Evolutionary conservation across 2,888 invertebrate genomes (phyloP).

Genomic region (Dorcus hopei): DNA sequence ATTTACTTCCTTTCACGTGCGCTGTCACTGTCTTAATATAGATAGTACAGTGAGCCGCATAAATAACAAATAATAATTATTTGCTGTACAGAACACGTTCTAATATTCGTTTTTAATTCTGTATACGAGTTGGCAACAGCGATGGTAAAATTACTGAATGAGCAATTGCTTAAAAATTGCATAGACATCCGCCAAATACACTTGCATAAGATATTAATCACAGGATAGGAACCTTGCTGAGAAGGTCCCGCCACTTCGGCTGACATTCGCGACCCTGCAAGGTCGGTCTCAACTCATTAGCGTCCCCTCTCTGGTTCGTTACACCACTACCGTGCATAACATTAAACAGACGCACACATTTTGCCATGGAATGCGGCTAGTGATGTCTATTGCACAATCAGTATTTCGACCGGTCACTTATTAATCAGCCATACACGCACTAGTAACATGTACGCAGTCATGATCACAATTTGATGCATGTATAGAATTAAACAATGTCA

Average conservation of each 20-base stretch:
- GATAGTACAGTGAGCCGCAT: too few species aligned
- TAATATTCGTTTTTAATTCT: too few species aligned
- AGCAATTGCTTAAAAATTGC: slow-evolving; percentile 1
- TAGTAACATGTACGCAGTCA: too few species aligned
- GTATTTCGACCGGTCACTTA: slow-evolving; percentile 26
- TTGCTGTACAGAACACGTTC: too few species aligned
- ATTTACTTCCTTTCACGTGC: too few species aligned
- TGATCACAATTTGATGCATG: too few species aligned
- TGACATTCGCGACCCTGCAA: slow-evolving; percentile 56
- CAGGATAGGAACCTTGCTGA: slow-evolving; percentile 43
- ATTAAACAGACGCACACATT: slow-evolving; percentile 44
- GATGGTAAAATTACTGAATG: too few species aligned
- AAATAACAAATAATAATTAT: too few species aligned
- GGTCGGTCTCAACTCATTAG: slow-evolving; percentile 47
- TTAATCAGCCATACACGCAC: too few species aligned
- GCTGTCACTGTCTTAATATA: too few species aligned
- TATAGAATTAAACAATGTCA: too few species aligned
- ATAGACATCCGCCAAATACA: slow-evolving; percentile 31
- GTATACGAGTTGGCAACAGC: too few species aligned
- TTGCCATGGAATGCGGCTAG: slow-evolving; percentile 54
- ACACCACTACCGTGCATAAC: slow-evolving; percentile 15
- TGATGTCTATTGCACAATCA: slow-evolving; percentile 49
- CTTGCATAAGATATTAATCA: slow-evolving; percentile 46
- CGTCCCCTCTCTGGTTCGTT: slow-evolving; percentile 39
- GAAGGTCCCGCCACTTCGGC: slow-evolving; percentile 55